Percentiles rank a stretch among this genome's conserved stretches.
phyloP scores from a whole-genome alignment of 2,888 invertebrate genomes.

The Epinotia brunnichana region DNA sequence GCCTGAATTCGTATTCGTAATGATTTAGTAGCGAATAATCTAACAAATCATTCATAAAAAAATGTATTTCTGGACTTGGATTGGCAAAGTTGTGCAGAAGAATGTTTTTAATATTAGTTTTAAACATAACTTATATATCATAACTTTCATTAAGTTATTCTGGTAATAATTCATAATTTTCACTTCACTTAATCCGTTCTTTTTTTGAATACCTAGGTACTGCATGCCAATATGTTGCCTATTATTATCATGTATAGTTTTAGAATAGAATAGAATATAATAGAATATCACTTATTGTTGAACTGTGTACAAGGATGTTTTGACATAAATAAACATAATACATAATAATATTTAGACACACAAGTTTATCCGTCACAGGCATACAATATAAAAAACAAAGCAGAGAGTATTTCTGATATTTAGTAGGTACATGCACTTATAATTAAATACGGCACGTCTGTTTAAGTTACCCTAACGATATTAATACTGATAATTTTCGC shows the following conservation, averaged over 20 bases:
- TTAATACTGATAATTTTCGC: no score
- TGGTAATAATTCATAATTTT: not conserved
- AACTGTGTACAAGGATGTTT: no score
- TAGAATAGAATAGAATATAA: no score
- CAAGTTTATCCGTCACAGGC: no score
- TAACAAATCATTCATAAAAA: slow-evolving; percentile 57
- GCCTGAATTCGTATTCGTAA: slow-evolving; percentile 60
- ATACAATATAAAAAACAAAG: no score
- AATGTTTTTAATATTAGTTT: not conserved
- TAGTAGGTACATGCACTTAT: no score
- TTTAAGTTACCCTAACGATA: not conserved
- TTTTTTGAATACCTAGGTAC: not conserved
- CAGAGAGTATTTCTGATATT: no score
- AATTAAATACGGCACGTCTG: no score
- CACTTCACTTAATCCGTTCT: not conserved
- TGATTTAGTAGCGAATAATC: slow-evolving; percentile 69
- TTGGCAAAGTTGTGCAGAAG: not conserved
- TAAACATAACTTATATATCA: not conserved
- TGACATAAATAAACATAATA: no score
- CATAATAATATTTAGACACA: no score
- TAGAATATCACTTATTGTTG: no score
- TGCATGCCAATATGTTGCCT: not conserved
- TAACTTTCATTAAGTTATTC: not conserved
- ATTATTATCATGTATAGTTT: not conserved
- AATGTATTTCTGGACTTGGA: slow-evolving; percentile 1